These are phyloP conservation scores for Ornithoptera priamus DNA, from an alignment of 2,888 invertebrate genomes.

Conservation along the genomic window DNA sequence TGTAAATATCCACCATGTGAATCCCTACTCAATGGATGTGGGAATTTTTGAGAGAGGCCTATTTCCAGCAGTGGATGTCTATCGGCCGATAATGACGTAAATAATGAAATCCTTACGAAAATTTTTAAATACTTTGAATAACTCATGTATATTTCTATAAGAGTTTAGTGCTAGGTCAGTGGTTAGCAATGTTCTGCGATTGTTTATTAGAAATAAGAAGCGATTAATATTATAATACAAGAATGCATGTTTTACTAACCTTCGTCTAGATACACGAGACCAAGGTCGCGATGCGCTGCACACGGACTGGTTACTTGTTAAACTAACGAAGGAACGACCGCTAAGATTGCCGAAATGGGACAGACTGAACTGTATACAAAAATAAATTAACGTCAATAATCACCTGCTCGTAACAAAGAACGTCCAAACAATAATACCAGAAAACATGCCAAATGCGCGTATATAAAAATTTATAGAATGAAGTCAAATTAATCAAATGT, in stretches of 20 bases:
- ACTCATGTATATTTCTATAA: neutral
- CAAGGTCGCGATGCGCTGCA: conserved; percentile 83
- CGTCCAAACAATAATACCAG: conserved; percentile 37
- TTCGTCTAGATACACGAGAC: conserved; percentile 83
- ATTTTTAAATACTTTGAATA: too few species aligned
- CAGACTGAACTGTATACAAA: conserved; percentile 77
- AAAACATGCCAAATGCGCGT: conserved; percentile 42
- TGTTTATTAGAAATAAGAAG: conserved; percentile 29
- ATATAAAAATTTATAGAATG: conserved; percentile 33
- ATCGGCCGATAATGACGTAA: too few species aligned
- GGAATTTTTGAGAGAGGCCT: too few species aligned
- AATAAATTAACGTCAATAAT: conserved; percentile 41
- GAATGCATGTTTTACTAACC: conserved; percentile 67
- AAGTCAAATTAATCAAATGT: conserved; percentile 37
- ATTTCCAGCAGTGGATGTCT: too few species aligned
- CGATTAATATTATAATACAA: conserved; percentile 32
- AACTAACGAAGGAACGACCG: conserved; percentile 81
- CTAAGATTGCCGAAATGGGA: conserved; percentile 81
- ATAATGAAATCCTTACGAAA: too few species aligned
- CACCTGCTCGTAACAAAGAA: conserved; percentile 46
- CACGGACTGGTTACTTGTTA: conserved; percentile 80
- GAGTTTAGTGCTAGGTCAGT: neutral
- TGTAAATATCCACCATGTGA: too few species aligned
- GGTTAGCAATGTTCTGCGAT: neutral
- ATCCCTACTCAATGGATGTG: too few species aligned